Conservation (phyloP, 2,113 vertebrate species). For the Colistium nudipinnis region DNA sequence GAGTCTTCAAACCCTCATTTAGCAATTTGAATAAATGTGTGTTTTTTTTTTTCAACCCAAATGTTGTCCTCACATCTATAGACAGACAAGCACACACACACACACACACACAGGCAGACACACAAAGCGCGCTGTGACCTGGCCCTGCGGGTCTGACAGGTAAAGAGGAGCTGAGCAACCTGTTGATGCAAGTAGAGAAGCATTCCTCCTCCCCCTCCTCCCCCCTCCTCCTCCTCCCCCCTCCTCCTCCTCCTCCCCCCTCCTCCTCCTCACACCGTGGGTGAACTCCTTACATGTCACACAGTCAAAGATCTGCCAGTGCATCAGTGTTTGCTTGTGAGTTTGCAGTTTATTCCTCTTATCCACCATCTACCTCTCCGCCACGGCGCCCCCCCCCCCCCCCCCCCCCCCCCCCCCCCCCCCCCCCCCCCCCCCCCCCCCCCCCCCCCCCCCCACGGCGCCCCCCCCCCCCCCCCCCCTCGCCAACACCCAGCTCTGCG, state of each 20-base stretch:
- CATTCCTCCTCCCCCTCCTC: conserved; percentile 60
- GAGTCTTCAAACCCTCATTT: too few relatives aligned
- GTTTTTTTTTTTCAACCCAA: too few relatives aligned
- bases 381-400: conserved; percentile 34
- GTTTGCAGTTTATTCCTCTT: conserved; percentile 22
- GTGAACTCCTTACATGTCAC: neutral
- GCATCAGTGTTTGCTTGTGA: conserved; percentile 5
- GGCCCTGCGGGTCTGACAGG: conserved; percentile 72
- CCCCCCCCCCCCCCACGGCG: conserved; percentile 41
- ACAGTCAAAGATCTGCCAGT: conserved; percentile 7
- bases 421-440: conserved; percentile 7
- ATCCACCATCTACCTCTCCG: too few relatives aligned
- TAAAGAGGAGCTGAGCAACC: conserved; percentile 64
- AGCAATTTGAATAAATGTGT: too few relatives aligned
- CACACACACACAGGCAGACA: conserved; percentile 22
- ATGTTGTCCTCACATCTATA: too few relatives aligned
- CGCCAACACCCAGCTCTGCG: conserved; percentile 24
- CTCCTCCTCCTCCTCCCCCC: conserved; percentile 6
- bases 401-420: conserved; percentile 32
- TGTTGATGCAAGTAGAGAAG: conserved; percentile 74
- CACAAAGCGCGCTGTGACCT: conserved; percentile 38
- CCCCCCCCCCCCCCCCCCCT: conserved; percentile 36
- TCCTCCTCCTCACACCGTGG: conserved; percentile 15
- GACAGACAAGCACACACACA: neutral
- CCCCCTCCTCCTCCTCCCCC: neutral